Percentiles rank a stretch among this genome's conserved stretches.
These are phyloP conservation scores for Elymnias hypermnestra DNA, from an alignment of 1,140 invertebrate genomes.

Conservation along the genomic window DNA sequence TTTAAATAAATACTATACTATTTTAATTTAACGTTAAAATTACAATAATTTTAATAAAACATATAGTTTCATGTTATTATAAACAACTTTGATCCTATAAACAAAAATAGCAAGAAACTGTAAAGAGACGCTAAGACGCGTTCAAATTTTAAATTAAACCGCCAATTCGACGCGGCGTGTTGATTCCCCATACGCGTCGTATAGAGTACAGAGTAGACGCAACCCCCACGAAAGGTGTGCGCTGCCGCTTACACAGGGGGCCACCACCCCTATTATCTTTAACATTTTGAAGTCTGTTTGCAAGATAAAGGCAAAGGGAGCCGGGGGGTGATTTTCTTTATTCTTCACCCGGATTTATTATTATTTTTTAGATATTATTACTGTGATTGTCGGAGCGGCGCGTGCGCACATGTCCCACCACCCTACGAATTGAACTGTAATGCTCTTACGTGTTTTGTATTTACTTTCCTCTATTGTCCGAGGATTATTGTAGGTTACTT, in stretches of 20 bases:
- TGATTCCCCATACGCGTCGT: slow-evolving; percentile 30
- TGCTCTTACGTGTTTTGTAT: slow-evolving; percentile 64
- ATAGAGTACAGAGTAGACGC: slow-evolving; percentile 16
- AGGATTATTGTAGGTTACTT: slow-evolving; percentile 66
- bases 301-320: slow-evolving; percentile 73
- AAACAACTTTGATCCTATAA: no score
- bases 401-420: slow-evolving; percentile 70
- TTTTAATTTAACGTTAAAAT: no score
- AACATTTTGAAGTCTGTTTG: slow-evolving; percentile 70
- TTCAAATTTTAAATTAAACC: slow-evolving; percentile 63
- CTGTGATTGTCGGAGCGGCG: slow-evolving; percentile 62
- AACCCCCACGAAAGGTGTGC: slow-evolving; percentile 67
- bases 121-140: slow-evolving; percentile 9
- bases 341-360: slow-evolving; percentile 75
- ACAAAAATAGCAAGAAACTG: no score
- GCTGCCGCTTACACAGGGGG: slow-evolving; percentile 34
- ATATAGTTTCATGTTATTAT: no score
- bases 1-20: no score
- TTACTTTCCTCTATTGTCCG: slow-evolving; percentile 56
- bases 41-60: no score
- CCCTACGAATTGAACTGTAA: slow-evolving; percentile 49
- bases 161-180: slow-evolving; percentile 43
- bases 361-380: slow-evolving; percentile 76
- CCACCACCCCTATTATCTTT: slow-evolving; percentile 71
- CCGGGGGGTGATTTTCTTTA: slow-evolving; percentile 72